A percentile compares a stretch with the other conserved stretches of the same genome.
These are phyloP conservation scores for Phalacrocorax aristotelis DNA, from an alignment of 2,113 vertebrate genomes.

Conservation along the genomic window DNA sequence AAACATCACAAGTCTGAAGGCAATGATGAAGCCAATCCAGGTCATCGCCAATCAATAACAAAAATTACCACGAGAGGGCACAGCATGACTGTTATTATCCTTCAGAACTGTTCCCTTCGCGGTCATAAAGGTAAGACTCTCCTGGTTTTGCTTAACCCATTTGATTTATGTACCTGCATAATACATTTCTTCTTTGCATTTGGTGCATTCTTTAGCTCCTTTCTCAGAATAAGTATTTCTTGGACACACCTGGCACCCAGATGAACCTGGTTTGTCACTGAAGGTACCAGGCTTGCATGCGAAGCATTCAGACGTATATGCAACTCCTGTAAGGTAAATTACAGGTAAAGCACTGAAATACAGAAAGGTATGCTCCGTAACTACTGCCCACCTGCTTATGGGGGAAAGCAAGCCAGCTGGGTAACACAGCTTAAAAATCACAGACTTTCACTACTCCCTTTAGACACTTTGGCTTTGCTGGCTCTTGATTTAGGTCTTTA, in stretches of 20 bases:
- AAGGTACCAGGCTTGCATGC: conserved; percentile 92
- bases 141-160: not conserved
- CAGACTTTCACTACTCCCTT: not conserved
- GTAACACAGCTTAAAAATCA: not conserved
- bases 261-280: conserved; percentile 84
- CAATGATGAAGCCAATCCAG: not conserved
- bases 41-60: accelerated
- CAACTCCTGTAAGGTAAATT: conserved; percentile 82
- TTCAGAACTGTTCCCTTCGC: not conserved
- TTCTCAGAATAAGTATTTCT: conserved; percentile 88
- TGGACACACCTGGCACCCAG: conserved; percentile 85
- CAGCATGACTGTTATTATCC: not conserved
- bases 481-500: not conserved
- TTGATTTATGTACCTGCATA: conserved; percentile 81
- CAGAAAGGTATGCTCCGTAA: not conserved
- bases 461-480: not conserved
- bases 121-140: not conserved
- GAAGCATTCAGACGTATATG: conserved; percentile 95
- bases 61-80: conserved; percentile 13
- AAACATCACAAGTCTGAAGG: not conserved
- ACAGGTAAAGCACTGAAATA: not conserved
- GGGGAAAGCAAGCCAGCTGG: not conserved
- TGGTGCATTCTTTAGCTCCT: conserved; percentile 88
- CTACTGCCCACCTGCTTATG: not conserved
- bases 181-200: conserved; percentile 80